Evolutionary conservation across 1,140 invertebrate species (phyloP).

Genomic region (Pararge aegeria): DNA sequence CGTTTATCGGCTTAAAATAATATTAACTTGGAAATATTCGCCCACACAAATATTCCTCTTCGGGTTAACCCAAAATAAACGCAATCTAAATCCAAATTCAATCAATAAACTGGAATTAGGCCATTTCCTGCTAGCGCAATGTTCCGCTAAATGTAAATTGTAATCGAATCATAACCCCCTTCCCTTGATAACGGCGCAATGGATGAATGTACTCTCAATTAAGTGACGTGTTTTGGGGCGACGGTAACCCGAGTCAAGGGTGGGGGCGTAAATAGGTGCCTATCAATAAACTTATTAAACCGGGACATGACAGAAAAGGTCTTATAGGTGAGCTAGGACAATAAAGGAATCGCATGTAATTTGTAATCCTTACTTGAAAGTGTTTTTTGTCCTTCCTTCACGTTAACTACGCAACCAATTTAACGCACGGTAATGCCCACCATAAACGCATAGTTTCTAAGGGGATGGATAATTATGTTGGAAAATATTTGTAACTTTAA

Average conservation of each 20-base stretch:
- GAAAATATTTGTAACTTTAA: too few species aligned
- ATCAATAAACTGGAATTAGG: constrained; percentile 8
- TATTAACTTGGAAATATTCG: neutral
- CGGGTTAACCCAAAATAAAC: neutral
- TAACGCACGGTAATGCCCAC: too few species aligned
- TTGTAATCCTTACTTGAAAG: too few species aligned
- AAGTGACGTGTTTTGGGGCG: constrained; percentile 17
- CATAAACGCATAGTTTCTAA: too few species aligned
- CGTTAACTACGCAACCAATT: too few species aligned
- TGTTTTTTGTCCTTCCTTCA: too few species aligned
- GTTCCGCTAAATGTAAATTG: constrained; percentile 17
- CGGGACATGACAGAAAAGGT: neutral
- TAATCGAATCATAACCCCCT: constrained; percentile 21
- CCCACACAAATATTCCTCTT: neutral
- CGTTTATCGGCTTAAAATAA: too few species aligned
- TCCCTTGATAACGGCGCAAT: constrained; percentile 17
- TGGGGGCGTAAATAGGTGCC: constrained; percentile 8
- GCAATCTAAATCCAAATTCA: neutral
- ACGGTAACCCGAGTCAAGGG: constrained; percentile 13
- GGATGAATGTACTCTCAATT: constrained; percentile 24
- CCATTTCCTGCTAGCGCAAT: constrained; percentile 19
- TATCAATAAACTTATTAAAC: neutral
- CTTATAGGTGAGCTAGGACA: neutral
- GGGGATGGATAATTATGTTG: too few species aligned
- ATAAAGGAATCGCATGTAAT: too few species aligned